phyloP scores from a whole-genome alignment of 2,888 invertebrate species.

The Hemicrepidius hirtus region DNA sequence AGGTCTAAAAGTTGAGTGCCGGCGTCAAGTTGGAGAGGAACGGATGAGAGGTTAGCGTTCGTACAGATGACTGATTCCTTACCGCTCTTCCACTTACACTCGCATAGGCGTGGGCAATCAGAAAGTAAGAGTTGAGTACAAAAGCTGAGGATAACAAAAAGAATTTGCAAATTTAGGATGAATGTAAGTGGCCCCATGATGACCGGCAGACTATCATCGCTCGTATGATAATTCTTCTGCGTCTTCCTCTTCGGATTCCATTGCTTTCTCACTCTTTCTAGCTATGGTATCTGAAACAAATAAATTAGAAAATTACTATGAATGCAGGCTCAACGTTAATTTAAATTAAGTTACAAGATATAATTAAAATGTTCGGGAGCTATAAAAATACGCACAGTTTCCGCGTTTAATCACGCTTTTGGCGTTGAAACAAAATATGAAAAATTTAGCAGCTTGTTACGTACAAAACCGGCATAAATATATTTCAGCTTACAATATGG shows the following conservation, averaged over 20 bases:
- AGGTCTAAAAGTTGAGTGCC: conserved; percentile 88
- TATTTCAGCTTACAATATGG: conserved; percentile 22
- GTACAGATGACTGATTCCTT: conserved; percentile 89
- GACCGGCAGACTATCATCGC: conserved; percentile 43
- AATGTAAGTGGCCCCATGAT: conserved; percentile 45
- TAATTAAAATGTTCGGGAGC: neutral
- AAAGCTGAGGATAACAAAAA: conserved; percentile 65
- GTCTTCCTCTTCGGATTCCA: conserved; percentile 67
- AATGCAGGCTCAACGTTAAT: neutral
- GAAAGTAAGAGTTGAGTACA: conserved; percentile 73
- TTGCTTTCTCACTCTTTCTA: conserved; percentile 48
- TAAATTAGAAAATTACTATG: neutral
- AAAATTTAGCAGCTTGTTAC: conserved; percentile 34
- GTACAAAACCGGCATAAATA: conserved; percentile 33
- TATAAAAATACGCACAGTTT: neutral
- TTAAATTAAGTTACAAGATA: neutral
- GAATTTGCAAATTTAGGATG: conserved; percentile 47
- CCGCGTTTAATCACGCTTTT: conserved; percentile 15
- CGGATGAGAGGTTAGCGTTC: conserved; percentile 82
- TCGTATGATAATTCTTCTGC: conserved; percentile 56
- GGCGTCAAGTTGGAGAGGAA: conserved; percentile 84
- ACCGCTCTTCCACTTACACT: conserved; percentile 92
- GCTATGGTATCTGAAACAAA: conserved; percentile 55
- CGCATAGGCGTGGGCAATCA: conserved; percentile 85
- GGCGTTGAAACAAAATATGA: conserved; percentile 23